Base-by-base conservation (phyloP, 2,888 invertebrate genomes). In the Mellilla xanthometata region DNA sequence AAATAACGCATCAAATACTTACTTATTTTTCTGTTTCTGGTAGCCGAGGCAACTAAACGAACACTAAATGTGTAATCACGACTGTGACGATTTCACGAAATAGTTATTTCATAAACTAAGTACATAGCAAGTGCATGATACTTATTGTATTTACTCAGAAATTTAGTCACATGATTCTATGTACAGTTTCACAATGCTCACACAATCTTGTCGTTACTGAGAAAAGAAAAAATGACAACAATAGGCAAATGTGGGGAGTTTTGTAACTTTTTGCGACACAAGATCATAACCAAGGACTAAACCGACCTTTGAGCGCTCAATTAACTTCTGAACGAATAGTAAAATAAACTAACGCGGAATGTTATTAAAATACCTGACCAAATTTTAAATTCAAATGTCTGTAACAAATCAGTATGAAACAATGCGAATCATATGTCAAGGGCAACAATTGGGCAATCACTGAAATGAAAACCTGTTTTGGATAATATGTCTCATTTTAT, bases 401-500 rank as follows among this genome's bases (percentile, higher is more conserved):
- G 42, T 47, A 49, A 46, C 55, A 39, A 58, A 55, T 55, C 49
- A 49, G 49, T 46, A 41, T 43, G 47, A 42, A 58, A 58, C 58
- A 58, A 58, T 58, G 44, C 55, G 39, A 49, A 46, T 49, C 51
- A 52, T 47, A 56, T 55, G 56, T 56, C 58, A 56, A 58, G 58
- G 56, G 29, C 43, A 35, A 30, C 6, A 10, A 29, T 13, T 9
- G 44, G 36, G 44, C 34, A 56, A 58, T 55, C 38, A 26, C 30
- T 29, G 15, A 40, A 50, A 46, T 36, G 53, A 54, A 51, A 50
- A 52, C 43, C 38, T n/a, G 24, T 34, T 49, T 34, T 45, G 41
- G 41, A 55, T 58, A 57, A 58, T 56, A 58, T 49, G 43, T 55
- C 67, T 81, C 69, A 76, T 79, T 78, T 78, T 73, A 77, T 77